Conservation (phyloP, 2,888 invertebrate genomes). For the Schizaphis graminum region DNA sequence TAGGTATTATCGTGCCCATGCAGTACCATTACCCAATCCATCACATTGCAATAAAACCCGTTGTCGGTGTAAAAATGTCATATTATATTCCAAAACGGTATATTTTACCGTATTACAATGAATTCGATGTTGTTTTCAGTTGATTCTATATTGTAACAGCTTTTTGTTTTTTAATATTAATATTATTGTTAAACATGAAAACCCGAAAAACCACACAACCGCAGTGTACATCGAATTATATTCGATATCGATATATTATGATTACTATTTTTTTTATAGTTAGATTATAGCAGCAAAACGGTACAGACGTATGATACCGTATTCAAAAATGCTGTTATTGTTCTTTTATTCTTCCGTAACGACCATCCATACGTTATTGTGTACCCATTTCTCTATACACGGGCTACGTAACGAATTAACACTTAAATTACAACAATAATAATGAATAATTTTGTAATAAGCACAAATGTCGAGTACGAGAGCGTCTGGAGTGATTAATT, state of each 20-base stretch:
- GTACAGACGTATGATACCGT: neutral
- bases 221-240: neutral
- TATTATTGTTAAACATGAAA: neutral
- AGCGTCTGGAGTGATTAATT: constrained; percentile 2
- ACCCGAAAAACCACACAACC: neutral
- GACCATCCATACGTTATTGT: neutral
- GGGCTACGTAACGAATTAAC: neutral
- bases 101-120: neutral
- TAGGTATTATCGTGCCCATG: neutral
- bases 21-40: neutral
- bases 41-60: neutral
- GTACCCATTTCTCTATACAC: neutral
- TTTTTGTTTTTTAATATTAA: neutral
- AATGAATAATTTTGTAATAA: neutral
- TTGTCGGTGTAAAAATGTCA: neutral
- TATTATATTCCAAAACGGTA: neutral
- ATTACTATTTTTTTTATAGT: neutral
- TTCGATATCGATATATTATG: neutral
- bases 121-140: neutral
- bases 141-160: neutral
- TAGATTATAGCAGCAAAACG: neutral
- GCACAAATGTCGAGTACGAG: neutral
- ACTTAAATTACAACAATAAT: neutral
- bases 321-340: neutral
- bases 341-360: neutral